Conservation (phyloP, 2,888 invertebrate species). For the Acrobasis consociella region DNA sequence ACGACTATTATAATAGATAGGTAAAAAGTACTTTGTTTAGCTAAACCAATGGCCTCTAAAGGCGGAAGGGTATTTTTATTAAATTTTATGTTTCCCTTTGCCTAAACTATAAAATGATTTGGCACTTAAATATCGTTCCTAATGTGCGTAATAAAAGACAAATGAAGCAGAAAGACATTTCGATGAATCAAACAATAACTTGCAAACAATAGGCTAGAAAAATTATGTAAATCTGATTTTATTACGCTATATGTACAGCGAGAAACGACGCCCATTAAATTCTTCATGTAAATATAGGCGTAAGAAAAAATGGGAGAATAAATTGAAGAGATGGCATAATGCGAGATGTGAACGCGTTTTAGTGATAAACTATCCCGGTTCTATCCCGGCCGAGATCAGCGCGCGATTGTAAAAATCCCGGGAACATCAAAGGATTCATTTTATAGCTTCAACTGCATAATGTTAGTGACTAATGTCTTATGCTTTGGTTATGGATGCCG, state of each 20-base stretch:
- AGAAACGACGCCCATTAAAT: constrained; percentile 19
- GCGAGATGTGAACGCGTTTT: constrained; percentile 54
- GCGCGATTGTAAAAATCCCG: constrained; percentile 64
- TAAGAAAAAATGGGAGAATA: constrained; percentile 24
- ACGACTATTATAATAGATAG: neutral
- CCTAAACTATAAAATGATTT: neutral
- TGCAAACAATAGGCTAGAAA: constrained; percentile 5
- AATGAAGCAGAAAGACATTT: constrained; percentile 18
- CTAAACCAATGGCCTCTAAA: neutral
- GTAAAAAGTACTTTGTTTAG: neutral
- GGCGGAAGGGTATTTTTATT: neutral
- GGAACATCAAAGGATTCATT: constrained; percentile 65
- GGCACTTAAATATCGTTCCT: neutral
- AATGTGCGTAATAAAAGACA: constrained; percentile 14
- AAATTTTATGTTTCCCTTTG: neutral
- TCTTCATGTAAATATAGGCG: constrained; percentile 30
- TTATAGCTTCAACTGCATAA: constrained; percentile 70
- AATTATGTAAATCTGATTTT: constrained; percentile 26
- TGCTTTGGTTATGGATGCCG: constrained; percentile 22
- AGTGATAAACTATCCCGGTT: constrained; percentile 59
- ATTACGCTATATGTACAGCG: constrained; percentile 25
- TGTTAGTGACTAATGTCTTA: constrained; percentile 50
- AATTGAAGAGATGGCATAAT: constrained; percentile 36
- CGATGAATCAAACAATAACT: constrained; percentile 12
- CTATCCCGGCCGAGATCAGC: constrained; percentile 51